Evolutionary conservation across 2,888 invertebrate species (phyloP), one percentile per base, ranked within the genome.

Genomic region (Drosophila lutescens): DNA sequence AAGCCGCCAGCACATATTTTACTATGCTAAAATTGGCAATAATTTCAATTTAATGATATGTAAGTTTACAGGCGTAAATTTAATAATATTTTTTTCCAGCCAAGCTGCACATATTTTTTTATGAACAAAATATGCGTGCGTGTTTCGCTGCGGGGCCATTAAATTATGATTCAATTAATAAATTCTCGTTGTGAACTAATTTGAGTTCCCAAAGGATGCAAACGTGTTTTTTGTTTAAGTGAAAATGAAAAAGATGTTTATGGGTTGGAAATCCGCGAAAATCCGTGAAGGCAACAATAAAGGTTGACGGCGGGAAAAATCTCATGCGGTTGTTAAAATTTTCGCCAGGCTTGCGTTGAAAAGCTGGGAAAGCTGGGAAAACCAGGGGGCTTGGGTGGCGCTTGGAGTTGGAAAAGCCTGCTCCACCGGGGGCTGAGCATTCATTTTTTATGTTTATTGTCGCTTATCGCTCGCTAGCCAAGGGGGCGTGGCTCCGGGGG

Each of bases 371-470:
- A 38, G 20, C 46, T 26, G 15, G 32, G 10, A 13, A 26, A 12
- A n/a, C 3, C 40, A 12, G 46, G 0, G 23, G n/a, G 20, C 2
- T 10, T 12, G 12, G 20, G 1, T 12, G 10, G 12, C 10, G 12
- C 10, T 10, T 3, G 20, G 43, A 20, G 43, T 43, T 20, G 26
- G n/a, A 26, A 20, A 65, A 57, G 51, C 23, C 58, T 17, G 50
- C 13, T 36, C 46, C 63, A 36, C 17, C 30, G 23, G 50, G 41
- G 50, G 30, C 67, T 62, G 76, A 69, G 73, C 74, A 76, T 79
- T 79, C 83, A 82, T 83, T 88, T 83, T 83, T 83, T 83, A 83
- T 88, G 88, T 88, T 83, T 88, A 83, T 83, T 83, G 88, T 88
- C 83, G 83, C 83, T 83, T 88, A 83, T 83, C 83, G 72, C 58